These are phyloP conservation scores for Heliconius hermathena DNA, from an alignment of 1,140 invertebrate species.

Conservation along the genomic window DNA sequence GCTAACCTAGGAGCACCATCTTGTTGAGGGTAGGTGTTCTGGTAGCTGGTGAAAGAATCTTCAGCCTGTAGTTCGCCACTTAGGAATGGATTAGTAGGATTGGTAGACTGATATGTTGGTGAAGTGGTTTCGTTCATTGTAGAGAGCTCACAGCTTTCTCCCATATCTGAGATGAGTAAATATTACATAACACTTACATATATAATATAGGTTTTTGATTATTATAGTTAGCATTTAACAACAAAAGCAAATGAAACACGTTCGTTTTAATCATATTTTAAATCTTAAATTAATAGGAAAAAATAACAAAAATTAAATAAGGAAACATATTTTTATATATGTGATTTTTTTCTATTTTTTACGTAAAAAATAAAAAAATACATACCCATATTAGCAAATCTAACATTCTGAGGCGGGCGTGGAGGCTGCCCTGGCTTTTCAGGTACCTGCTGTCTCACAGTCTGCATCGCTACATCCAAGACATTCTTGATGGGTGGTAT, in stretches of 20 bases:
- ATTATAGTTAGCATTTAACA: background rate
- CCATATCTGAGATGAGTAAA: constrained; percentile 62
- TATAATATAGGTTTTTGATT: background rate
- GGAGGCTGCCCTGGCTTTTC: constrained; percentile 83
- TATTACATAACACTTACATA: background rate
- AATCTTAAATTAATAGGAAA: background rate
- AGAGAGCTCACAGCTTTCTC: constrained; percentile 77
- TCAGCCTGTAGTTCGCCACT: constrained; percentile 76
- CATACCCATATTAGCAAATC: constrained; percentile 84
- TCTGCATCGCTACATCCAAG: constrained; percentile 90
- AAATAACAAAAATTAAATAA: background rate
- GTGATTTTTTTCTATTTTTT: too few species aligned
- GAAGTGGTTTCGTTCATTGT: constrained; percentile 79
- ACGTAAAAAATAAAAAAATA: background rate
- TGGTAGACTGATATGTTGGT: constrained; percentile 77
- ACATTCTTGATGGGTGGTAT: constrained; percentile 88
- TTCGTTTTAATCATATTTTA: too few species aligned
- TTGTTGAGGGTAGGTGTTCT: constrained; percentile 76
- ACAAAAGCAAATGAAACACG: background rate
- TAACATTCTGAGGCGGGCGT: constrained; percentile 83
- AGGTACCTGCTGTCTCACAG: constrained; percentile 89
- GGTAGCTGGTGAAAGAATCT: constrained; percentile 81
- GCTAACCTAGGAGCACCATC: constrained; percentile 71
- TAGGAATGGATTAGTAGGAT: constrained; percentile 79
- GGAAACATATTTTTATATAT: too few species aligned